Base-by-base conservation (phyloP, 2,113 vertebrate genomes). In the Ptychochromis oligacanthus region DNA sequence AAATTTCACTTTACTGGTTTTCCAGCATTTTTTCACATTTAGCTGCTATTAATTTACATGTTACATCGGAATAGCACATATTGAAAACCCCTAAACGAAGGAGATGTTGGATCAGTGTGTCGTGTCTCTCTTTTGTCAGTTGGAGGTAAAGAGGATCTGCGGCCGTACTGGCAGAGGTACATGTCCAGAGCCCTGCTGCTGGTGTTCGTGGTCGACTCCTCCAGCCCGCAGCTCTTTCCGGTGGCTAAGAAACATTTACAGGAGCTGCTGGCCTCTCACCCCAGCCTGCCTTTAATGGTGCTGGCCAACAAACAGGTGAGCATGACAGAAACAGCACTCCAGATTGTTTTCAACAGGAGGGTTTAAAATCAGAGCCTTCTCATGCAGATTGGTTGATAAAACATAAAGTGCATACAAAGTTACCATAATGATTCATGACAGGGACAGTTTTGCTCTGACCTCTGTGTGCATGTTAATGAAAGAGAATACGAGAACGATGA, bases 301-400 rank as follows among this genome's bases (percentile, higher is more conserved):
- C 96, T 99, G 84, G 97, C 97, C 94, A 97, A 99, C 95, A 99
- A 99, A 88, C 98, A 99, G 97, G 98, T 99, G 96, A 95, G 91
- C 5, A 1, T 65, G 65, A 84, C 79, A 72, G 79, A 6, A 55
- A 72, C 79, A 58, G 36, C 83, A 77, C 85, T 86, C 34, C 13
- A 82, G 2, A 7, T 18, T 12, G 17, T 13, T 4, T 36, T 34
- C 28, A 43, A 5, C 13, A 10, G 52, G 10, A n/a, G 52, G 52
- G 52, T 9, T 55, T 55, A 20, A 2, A 4, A 20, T n/a, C 18
- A n/a, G 52, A n/a, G 52, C 6, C 7, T 6, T 20, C 49, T 52
- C 49, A 8, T 7, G 7, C 20, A 10, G 52, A 8, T 28, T 4
- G 1, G 52, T 52, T 52, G 24, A 52, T 70, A 31, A 4, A 43